Evolutionary conservation across 1,140 invertebrate genomes (phyloP).

Genomic region (Drosophila funebris): DNA sequence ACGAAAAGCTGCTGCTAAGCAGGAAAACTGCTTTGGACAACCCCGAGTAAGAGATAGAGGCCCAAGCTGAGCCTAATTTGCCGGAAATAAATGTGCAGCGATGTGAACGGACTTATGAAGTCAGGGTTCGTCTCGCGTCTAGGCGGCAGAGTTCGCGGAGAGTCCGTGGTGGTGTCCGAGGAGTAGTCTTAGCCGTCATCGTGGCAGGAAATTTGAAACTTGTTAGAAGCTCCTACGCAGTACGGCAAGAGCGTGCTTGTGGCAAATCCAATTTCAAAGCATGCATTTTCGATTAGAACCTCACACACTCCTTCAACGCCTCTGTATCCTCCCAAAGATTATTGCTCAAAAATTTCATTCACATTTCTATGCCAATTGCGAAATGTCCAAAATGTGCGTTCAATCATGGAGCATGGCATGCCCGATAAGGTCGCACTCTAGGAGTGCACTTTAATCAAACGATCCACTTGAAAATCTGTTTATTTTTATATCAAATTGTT

Average conservation of each 20-base stretch:
- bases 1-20: slow-evolving; percentile 64
- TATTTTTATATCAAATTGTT: background rate
- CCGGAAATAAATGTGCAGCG: slow-evolving; percentile 81
- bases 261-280: slow-evolving; percentile 68
- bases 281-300: slow-evolving; percentile 39
- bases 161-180: background rate
- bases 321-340: background rate
- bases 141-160: background rate
- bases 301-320: background rate
- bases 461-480: slow-evolving; percentile 3
- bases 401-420: background rate
- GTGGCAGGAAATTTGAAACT: slow-evolving; percentile 76
- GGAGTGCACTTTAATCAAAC: background rate
- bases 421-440: background rate
- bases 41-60: background rate
- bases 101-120: slow-evolving; percentile 74
- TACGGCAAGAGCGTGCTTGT: slow-evolving; percentile 31
- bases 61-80: slow-evolving; percentile 71
- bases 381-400: slow-evolving; percentile 3
- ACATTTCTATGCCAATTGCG: slow-evolving; percentile 18
- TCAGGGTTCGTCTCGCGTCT: slow-evolving; percentile 32
- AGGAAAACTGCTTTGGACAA: slow-evolving; percentile 30
- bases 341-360: slow-evolving; percentile 19
- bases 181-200: background rate
- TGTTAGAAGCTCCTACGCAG: slow-evolving; percentile 53